Conservation (phyloP, 2,113 vertebrate genomes). For the Ivindomyrus marchei region DNA sequence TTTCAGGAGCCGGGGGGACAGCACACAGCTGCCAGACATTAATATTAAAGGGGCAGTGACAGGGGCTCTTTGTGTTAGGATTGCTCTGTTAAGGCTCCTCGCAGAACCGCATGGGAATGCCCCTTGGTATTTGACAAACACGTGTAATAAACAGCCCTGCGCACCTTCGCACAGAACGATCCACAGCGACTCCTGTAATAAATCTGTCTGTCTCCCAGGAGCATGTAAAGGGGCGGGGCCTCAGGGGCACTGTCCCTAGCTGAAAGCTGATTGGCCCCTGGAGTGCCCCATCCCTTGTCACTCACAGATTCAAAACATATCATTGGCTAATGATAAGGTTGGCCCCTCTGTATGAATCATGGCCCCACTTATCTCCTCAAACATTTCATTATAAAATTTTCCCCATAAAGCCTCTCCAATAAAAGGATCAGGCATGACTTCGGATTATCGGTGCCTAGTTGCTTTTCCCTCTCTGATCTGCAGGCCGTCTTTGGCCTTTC, state of each 20-base stretch:
- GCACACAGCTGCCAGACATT: conserved; percentile 41
- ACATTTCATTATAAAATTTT: conserved; percentile 57
- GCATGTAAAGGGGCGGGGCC: not conserved
- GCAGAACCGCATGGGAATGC: conserved; percentile 49
- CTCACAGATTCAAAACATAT: not conserved
- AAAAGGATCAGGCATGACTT: conserved; percentile 52
- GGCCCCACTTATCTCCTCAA: conserved; percentile 44
- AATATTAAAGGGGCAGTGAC: conserved; percentile 58
- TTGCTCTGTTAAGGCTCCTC: conserved; percentile 42
- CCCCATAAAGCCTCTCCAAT: conserved; percentile 46
- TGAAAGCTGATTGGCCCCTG: not conserved
- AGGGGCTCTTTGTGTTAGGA: conserved; percentile 46
- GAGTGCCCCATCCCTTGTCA: not conserved
- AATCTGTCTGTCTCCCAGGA: not conserved
- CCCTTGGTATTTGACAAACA: conserved; percentile 49
- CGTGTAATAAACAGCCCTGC: conserved; percentile 42
- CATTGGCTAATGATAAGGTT: not conserved
- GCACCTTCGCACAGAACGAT: conserved; percentile 31
- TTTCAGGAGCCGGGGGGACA: conserved; percentile 43
- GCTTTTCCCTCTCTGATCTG: conserved; percentile 17
- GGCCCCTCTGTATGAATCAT: not conserved
- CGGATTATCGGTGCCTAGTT: conserved; percentile 35
- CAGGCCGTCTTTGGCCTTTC: not conserved
- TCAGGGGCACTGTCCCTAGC: not conserved
- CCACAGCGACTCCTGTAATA: not conserved